Evolutionary conservation across 2,888 invertebrate genomes (phyloP), one percentile per base, ranked within the genome.

Genomic region (Xanthia icteritia): DNA sequence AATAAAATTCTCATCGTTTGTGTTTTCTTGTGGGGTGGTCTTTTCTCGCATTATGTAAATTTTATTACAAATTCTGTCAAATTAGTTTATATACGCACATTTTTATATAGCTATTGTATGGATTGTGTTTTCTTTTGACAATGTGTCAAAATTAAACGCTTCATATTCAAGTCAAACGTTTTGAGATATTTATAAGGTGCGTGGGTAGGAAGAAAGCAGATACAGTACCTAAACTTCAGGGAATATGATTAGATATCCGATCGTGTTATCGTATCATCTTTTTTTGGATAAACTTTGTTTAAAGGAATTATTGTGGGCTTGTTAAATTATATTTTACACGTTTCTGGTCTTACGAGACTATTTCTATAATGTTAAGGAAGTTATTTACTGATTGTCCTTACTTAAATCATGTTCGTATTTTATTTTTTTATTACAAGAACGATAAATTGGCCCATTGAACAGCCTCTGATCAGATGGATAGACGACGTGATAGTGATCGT

Each of bases 1-100:
- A 96, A 95, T 96, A 95, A 95, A 95, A 96, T 95, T 95, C 90
- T 92, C 94, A 92, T 92, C 94, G 93, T 93, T 95, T 95, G 94
- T 95, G 94, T 95, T 94, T 94, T 93, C 94, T 94, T 94, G 92
- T 88, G 92, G 91, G 93, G 91, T 93, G 92, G 93, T 94, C 92
- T 94, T 94, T 94, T 94, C 93, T 93, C 94, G 92, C 93, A 94
- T 95, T 95, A 95, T 95, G 95, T 93, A 94, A 94, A 95, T 95
- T 94, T 93, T 94, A 94, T 94, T 94, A 94, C 91, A 92, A 93
- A 93, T 93, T 94, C 92, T 90, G 93, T 94, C 93, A 94, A 94
- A 95, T 94, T 94, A 94, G 93, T 94, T 94, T 92, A 91, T 92
- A 91, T 90, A 92, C 92, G 92, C 92, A 92, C 93, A 90, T 92